phyloP scores from a whole-genome alignment of 2,888 invertebrate species.

The Pilophorus perplexus region DNA sequence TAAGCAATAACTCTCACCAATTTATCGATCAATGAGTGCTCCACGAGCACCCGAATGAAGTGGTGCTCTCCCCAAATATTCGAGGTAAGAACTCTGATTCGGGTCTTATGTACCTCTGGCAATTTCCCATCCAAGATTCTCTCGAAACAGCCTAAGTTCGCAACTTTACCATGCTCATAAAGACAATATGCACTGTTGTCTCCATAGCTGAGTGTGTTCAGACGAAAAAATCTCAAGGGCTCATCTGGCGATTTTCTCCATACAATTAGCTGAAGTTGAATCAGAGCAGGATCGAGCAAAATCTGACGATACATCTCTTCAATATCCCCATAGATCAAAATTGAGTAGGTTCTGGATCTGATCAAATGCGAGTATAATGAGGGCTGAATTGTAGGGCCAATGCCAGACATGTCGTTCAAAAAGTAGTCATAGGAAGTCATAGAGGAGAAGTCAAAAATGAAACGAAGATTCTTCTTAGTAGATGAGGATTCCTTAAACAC shows the following conservation, averaged over 20 bases:
- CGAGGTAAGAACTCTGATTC: background rate
- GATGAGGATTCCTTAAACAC: slow-evolving; percentile 1
- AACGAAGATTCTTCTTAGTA: background rate
- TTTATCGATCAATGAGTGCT: background rate
- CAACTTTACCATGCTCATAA: too few relatives aligned
- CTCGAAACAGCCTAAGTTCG: background rate
- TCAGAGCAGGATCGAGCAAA: slow-evolving; percentile 41
- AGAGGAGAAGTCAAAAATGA: slow-evolving; percentile 31
- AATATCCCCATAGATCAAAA: slow-evolving; percentile 48
- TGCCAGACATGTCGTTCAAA: slow-evolving; percentile 40
- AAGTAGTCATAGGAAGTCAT: slow-evolving; percentile 44
- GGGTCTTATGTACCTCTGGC: background rate
- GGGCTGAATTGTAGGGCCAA: slow-evolving; percentile 43
- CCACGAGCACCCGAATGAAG: background rate
- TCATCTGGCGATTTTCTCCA: slow-evolving; percentile 47
- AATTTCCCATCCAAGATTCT: background rate
- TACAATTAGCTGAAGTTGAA: slow-evolving; percentile 47
- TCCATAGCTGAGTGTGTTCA: slow-evolving; percentile 49
- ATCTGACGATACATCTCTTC: slow-evolving; percentile 50
- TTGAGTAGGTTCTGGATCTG: slow-evolving; percentile 33
- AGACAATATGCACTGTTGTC: slow-evolving; percentile 44
- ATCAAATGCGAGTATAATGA: slow-evolving; percentile 38
- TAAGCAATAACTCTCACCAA: slow-evolving; percentile 6
- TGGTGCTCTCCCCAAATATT: background rate
- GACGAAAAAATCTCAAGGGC: slow-evolving; percentile 43